Evolutionary conservation across 2,113 vertebrate species (phyloP).

Genomic region (Colaptes auratus): DNA sequence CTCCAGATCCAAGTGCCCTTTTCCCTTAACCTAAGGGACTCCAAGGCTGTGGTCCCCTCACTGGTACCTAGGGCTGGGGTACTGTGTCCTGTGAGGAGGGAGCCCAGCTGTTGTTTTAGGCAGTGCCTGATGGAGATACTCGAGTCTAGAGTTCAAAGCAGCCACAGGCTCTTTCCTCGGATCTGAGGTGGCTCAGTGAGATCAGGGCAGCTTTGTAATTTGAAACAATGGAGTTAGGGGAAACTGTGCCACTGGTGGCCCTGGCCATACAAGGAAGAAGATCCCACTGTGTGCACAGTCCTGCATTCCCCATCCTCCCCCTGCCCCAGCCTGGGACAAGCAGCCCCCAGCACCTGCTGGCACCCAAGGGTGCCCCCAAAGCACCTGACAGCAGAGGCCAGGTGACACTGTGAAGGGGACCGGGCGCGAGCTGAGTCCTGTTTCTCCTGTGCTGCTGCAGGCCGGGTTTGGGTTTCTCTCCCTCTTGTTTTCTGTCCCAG

Average conservation of each 20-base stretch:
- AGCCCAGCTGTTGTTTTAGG: constrained; percentile 50
- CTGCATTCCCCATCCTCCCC: neutral
- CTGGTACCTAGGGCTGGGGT: neutral
- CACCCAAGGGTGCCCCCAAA: neutral
- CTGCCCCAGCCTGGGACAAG: neutral
- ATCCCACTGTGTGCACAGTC: neutral
- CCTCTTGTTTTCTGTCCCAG: neutral
- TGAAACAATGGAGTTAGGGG: constrained; percentile 52
- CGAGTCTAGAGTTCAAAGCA: constrained; percentile 66
- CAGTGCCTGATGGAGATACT: constrained; percentile 40
- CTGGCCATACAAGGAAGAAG: neutral
- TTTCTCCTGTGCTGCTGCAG: neutral
- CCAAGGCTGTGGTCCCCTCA: neutral
- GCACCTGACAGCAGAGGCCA: fast-evolving
- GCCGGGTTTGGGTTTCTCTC: constrained; percentile 47
- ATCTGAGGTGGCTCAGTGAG: constrained; percentile 51
- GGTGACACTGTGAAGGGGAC: neutral
- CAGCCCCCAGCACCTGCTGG: neutral
- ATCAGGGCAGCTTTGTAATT: constrained; percentile 47
- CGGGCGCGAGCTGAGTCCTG: neutral
- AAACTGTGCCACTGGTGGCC: fast-evolving
- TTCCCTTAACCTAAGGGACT: neutral
- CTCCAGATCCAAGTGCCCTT: neutral
- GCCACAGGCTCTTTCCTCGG: neutral
- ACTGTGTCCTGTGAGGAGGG: neutral